Conservation (phyloP, 1,140 invertebrate genomes). For the Ceratoteleas bidentatus region DNA sequence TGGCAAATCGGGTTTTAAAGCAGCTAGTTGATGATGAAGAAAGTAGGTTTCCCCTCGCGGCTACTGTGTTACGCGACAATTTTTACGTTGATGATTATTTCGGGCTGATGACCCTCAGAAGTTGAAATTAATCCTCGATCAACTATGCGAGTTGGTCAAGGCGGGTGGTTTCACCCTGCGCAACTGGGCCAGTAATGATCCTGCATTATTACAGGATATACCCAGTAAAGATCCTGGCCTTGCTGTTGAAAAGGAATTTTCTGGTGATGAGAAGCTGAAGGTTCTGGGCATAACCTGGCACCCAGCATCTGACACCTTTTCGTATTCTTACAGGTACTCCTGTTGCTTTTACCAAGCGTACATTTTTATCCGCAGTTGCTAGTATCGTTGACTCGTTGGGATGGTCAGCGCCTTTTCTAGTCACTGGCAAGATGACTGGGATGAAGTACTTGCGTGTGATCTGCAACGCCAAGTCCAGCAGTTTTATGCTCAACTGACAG, state of each 20-base stretch:
- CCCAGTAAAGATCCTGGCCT: conserved; percentile 11
- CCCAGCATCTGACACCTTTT: conserved; percentile 6
- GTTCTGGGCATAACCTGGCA: conserved; percentile 24
- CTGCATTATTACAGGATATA: conserved; percentile 2
- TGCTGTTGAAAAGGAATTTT: conserved; percentile 8
- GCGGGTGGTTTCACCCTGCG: conserved; percentile 7
- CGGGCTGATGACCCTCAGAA: background rate
- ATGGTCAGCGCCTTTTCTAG: conserved; percentile 14
- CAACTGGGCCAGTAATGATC: conserved; percentile 28
- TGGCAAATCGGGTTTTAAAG: background rate
- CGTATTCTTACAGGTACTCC: background rate
- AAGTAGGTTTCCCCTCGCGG: background rate
- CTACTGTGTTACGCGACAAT: background rate
- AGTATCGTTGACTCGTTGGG: conserved; percentile 21
- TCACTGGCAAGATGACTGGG: conserved; percentile 30
- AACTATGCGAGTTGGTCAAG: background rate
- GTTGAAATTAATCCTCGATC: background rate
- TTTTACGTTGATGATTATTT: conserved; percentile 14
- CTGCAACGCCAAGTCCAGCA: background rate
- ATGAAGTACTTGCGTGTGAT: background rate
- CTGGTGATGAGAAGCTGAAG: conserved; percentile 9
- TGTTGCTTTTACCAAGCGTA: conserved; percentile 7
- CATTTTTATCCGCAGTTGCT: conserved; percentile 11
- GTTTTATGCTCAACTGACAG: background rate
- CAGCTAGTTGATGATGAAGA: conserved; percentile 2